Percentiles rank a stretch among this genome's conserved stretches.
Conservation (phyloP, 1,140 invertebrate genomes). For the Augochlora pura region DNA sequence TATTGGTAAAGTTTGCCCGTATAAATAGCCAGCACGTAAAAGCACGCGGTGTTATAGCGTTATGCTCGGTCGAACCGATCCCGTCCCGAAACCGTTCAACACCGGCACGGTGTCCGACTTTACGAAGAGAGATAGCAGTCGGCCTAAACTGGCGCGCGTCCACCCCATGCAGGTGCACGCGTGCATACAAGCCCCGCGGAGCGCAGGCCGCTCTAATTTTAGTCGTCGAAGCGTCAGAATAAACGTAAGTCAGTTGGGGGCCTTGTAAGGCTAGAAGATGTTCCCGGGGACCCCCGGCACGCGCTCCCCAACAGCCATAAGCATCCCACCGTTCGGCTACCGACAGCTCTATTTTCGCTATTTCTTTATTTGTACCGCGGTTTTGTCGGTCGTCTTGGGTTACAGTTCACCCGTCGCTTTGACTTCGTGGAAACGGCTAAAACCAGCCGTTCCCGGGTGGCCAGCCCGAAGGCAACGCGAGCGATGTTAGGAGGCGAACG, state of each 20-base stretch:
- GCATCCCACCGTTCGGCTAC: conserved; percentile 29
- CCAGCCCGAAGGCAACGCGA: neutral
- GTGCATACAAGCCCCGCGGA: neutral
- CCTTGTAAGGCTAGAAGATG: conserved; percentile 58
- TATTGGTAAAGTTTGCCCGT: too few relatives aligned
- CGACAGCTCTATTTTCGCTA: conserved; percentile 58
- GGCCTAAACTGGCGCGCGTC: conserved; percentile 12
- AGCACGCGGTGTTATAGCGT: neutral
- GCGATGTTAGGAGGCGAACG: neutral
- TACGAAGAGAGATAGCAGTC: neutral
- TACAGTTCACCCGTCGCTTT: conserved; percentile 24
- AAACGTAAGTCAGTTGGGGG: conserved; percentile 46
- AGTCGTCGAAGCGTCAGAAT: conserved; percentile 38
- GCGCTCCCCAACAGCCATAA: conserved; percentile 11
- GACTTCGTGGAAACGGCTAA: conserved; percentile 1
- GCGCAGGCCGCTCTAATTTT: conserved; percentile 34
- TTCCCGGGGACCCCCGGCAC: conserved; percentile 28
- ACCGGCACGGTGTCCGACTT: neutral
- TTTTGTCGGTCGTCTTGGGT: conserved; percentile 51
- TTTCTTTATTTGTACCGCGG: conserved; percentile 59
- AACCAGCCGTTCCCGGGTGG: neutral
- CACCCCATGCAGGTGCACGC: conserved; percentile 39
- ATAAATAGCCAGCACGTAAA: too few relatives aligned
- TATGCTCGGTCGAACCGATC: neutral
- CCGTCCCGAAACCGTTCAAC: neutral